A percentile compares a stretch with the other conserved stretches of the same genome.
These are phyloP conservation scores for Esox masquinongy DNA, from an alignment of 2,797 vertebrate species.

Conservation along the genomic window DNA sequence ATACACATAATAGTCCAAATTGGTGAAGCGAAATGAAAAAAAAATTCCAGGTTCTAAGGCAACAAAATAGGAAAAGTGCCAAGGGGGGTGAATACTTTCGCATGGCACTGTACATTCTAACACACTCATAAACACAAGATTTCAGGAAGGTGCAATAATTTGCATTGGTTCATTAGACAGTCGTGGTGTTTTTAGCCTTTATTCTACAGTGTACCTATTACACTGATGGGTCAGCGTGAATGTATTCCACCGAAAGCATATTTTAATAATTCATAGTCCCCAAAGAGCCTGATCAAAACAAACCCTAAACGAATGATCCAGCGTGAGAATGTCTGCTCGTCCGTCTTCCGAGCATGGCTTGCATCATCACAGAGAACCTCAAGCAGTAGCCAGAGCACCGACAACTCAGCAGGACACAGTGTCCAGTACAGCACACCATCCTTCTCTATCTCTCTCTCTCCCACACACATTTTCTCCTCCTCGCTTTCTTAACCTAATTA, in stretches of 20 bases:
- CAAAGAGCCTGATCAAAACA: slow-evolving; percentile 53
- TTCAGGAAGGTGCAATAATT: too few species aligned
- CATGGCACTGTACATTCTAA: too few species aligned
- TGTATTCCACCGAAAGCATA: slow-evolving; percentile 22
- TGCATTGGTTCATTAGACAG: too few species aligned
- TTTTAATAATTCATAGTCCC: slow-evolving; percentile 32
- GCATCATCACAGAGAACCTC: slow-evolving; percentile 50
- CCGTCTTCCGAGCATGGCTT: slow-evolving; percentile 54
- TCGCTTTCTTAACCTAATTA: slow-evolving; percentile 68
- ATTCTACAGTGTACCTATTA: slow-evolving; percentile 25
- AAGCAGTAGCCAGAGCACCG: slow-evolving; percentile 41
- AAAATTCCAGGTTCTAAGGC: too few species aligned
- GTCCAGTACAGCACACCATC: slow-evolving; percentile 51
- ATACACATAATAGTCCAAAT: too few species aligned
- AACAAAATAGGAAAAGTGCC: too few species aligned
- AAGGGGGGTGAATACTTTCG: too few species aligned
- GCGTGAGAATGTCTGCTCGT: slow-evolving; percentile 48
- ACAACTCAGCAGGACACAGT: slow-evolving; percentile 52
- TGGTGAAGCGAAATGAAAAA: too few species aligned
- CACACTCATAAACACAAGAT: too few species aligned
- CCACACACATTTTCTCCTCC: slow-evolving; percentile 43
- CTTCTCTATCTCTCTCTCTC: slow-evolving; percentile 1
- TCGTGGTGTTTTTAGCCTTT: too few species aligned
- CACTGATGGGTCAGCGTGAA: slow-evolving; percentile 46
- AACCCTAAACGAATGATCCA: slow-evolving; percentile 45